These are phyloP conservation scores for Melitaea cinxia DNA, from an alignment of 1,140 invertebrate genomes.

Conservation along the genomic window DNA sequence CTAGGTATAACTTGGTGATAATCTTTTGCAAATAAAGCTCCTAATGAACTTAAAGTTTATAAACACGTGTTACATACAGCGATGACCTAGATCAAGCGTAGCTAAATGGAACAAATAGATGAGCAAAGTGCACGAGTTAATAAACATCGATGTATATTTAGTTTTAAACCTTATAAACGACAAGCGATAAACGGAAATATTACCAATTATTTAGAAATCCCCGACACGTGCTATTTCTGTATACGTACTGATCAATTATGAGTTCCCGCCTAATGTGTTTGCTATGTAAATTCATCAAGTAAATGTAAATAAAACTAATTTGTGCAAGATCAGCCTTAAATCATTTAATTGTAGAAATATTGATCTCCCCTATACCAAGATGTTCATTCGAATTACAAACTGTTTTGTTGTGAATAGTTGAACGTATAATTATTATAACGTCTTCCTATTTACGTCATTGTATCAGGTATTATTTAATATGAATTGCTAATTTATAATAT, in stretches of 20 bases:
- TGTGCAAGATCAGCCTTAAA: background rate
- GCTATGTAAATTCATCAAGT: slow-evolving; percentile 7
- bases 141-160: background rate
- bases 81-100: no score
- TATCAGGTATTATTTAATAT: no score
- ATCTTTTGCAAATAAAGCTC: no score
- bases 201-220: background rate
- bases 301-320: slow-evolving; percentile 2
- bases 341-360: slow-evolving; percentile 1
- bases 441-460: no score
- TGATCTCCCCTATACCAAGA: background rate
- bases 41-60: no score
- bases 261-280: slow-evolving; percentile 5
- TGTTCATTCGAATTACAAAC: no score
- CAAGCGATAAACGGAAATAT: background rate
- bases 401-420: no score
- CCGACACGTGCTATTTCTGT: slow-evolving; percentile 2
- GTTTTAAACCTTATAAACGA: background rate
- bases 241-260: background rate
- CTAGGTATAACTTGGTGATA: slow-evolving; percentile 53
- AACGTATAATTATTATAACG: no score
- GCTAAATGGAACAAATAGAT: no score
- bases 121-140: background rate
- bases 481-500: no score
- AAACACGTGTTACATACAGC: no score